Evolutionary conservation across 1,140 invertebrate genomes (phyloP).

Genomic region (Psilanteris sp.): DNA sequence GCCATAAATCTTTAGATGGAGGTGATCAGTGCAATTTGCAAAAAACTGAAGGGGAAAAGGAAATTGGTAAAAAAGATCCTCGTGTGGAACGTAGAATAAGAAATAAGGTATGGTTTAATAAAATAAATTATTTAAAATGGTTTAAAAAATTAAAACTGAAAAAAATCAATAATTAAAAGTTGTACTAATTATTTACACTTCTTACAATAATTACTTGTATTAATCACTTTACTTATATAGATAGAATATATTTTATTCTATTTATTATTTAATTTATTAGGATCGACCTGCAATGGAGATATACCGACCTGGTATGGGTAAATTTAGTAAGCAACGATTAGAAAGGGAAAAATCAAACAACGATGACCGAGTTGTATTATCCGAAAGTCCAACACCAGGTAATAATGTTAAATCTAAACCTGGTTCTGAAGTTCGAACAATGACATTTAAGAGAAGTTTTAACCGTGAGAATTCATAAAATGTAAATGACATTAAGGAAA

Average conservation of each 20-base stretch:
- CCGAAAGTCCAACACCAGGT: slow-evolving; percentile 74
- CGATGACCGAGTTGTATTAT: slow-evolving; percentile 74
- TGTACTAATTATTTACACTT: no score
- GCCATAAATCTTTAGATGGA: slow-evolving; percentile 83
- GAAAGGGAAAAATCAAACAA: slow-evolving; percentile 82
- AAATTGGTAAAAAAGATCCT: slow-evolving; percentile 81
- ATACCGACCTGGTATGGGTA: slow-evolving; percentile 87
- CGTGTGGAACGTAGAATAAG: slow-evolving; percentile 83
- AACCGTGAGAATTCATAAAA: slow-evolving; percentile 70
- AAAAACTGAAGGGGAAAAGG: slow-evolving; percentile 79
- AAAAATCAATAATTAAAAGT: no score
- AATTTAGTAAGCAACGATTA: slow-evolving; percentile 84
- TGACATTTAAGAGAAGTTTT: slow-evolving; percentile 78
- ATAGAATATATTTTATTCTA: no score
- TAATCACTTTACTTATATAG: no score
- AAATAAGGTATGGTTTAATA: slow-evolving; percentile 82
- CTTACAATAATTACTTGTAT: no score
- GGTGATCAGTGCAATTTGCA: slow-evolving; percentile 80
- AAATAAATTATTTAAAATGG: no score
- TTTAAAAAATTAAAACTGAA: no score
- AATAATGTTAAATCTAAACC: no score
- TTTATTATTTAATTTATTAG: slow-evolving; percentile 73
- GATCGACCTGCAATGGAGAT: slow-evolving; percentile 87
- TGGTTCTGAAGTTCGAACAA: slow-evolving; percentile 74
- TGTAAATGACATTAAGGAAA: no score